Conservation (phyloP, 2,113 vertebrate species). For the Oreochromis aureus region DNA sequence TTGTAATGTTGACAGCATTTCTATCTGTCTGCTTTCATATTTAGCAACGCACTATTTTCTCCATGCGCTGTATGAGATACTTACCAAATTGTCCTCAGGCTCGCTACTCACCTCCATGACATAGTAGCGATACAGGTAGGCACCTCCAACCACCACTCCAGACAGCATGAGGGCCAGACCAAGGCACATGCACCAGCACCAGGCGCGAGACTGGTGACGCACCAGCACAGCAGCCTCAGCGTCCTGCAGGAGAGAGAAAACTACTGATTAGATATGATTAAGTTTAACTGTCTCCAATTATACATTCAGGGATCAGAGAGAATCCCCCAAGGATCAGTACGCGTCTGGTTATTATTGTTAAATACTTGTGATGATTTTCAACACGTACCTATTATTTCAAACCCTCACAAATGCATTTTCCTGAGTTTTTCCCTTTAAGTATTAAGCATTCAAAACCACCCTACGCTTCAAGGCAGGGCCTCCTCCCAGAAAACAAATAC, state of each 20-base stretch:
- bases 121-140: constrained; percentile 89
- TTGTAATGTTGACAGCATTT: not conserved
- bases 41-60: not conserved
- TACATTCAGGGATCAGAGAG: not conserved
- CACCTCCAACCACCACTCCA: constrained; percentile 88
- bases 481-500: not conserved
- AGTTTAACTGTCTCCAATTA: not conserved
- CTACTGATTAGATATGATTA: not conserved
- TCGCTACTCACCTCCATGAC: constrained; percentile 76
- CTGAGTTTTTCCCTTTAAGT: not conserved
- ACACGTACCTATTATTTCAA: not conserved
- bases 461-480: not conserved
- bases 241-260: constrained; percentile 69
- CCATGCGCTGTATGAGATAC: not conserved
- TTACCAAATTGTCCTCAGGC: not conserved
- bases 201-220: constrained; percentile 78
- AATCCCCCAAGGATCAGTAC: not conserved
- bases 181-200: constrained; percentile 97
- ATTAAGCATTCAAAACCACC: not conserved
- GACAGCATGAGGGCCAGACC: constrained; percentile 91
- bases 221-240: constrained; percentile 75
- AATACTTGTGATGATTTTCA: not conserved
- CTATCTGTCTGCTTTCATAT: not conserved
- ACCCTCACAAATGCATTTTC: not conserved
- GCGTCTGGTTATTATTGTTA: not conserved